These are phyloP conservation scores for Sesamia nonagrioides DNA, from an alignment of 1,140 invertebrate genomes.

Conservation along the genomic window DNA sequence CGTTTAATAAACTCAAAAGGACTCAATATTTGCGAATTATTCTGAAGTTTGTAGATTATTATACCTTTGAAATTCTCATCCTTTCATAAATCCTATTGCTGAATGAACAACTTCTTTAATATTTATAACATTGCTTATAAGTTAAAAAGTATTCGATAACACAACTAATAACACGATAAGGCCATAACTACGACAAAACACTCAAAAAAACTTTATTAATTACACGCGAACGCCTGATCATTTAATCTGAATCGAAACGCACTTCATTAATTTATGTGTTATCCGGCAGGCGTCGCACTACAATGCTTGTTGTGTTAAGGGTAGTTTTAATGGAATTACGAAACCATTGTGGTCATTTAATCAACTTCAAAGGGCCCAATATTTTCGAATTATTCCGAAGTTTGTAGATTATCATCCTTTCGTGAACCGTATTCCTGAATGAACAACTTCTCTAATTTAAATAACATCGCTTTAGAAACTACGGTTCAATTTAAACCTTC, in stretches of 20 bases:
- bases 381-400: not conserved
- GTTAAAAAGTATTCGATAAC: too few relatives aligned
- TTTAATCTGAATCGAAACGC: conserved; percentile 37
- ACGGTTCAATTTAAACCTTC: not conserved
- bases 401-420: conserved; percentile 10
- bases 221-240: conserved; percentile 55
- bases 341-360: conserved; percentile 10
- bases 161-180: too few relatives aligned
- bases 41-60: conserved; percentile 9
- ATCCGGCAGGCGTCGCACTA: conserved; percentile 8
- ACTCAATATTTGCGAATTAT: not conserved
- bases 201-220: conserved; percentile 8
- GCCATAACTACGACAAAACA: too few relatives aligned
- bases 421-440: not conserved
- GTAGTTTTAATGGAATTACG: conserved; percentile 24
- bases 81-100: not conserved
- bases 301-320: not conserved
- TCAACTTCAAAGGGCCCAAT: not conserved
- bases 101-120: not conserved
- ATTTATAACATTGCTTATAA: not conserved
- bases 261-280: conserved; percentile 2
- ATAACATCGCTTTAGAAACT: not conserved
- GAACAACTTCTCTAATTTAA: not conserved
- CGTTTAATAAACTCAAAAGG: not conserved
- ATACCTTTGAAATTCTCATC: too few relatives aligned